These are phyloP conservation scores for Anthonomus grandis DNA, from an alignment of 1,140 invertebrate species.

Conservation along the genomic window DNA sequence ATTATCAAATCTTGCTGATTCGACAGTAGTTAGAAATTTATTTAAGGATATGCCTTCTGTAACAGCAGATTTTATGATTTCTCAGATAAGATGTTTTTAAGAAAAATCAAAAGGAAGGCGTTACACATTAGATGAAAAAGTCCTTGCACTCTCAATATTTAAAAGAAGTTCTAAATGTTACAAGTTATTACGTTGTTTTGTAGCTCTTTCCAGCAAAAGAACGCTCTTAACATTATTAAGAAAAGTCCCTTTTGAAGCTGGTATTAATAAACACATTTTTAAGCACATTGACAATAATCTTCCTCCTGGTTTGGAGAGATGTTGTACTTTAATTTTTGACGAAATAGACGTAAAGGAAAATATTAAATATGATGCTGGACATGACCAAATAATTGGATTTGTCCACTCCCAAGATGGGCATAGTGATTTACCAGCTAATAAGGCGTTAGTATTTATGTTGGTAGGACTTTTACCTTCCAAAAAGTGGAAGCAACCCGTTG, in stretches of 20 bases:
- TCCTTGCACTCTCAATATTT: neutral
- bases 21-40: neutral
- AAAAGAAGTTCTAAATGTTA: slow-evolving; percentile 9
- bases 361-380: neutral
- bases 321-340: slow-evolving; percentile 1
- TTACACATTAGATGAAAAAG: slow-evolving; percentile 9
- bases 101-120: slow-evolving; percentile 3
- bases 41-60: slow-evolving; percentile 6
- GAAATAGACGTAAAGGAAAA: too few relatives aligned
- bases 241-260: slow-evolving; percentile 1
- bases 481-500: slow-evolving; percentile 22
- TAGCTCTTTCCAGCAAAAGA: neutral
- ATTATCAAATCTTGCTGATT: slow-evolving; percentile 3
- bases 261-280: neutral
- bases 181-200: neutral
- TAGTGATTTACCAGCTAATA: slow-evolving; percentile 8
- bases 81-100: slow-evolving; percentile 5
- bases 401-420: too few relatives aligned
- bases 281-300: neutral
- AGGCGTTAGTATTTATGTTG: slow-evolving; percentile 22
- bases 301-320: neutral
- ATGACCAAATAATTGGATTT: neutral
- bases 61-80: slow-evolving; percentile 8
- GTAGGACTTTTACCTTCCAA: slow-evolving; percentile 5
- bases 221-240: neutral